A percentile compares a stretch with the other conserved stretches of the same genome.
Evolutionary conservation across 2,888 invertebrate genomes (phyloP).

Genomic region (Protophormia terraenovae): DNA sequence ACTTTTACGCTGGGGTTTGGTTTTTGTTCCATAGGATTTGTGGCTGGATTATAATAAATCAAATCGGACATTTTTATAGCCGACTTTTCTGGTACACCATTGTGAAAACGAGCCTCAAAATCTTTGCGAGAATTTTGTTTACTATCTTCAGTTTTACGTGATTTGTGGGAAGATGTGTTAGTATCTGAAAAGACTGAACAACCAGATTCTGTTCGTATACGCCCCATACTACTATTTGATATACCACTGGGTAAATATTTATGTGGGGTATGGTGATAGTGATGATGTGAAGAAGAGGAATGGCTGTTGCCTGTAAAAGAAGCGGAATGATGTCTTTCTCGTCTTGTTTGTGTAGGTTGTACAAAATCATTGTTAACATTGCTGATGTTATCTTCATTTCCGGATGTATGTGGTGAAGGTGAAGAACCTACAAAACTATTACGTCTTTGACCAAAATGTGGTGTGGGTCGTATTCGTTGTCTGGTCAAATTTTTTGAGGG

Average conservation of each 20-base stretch:
- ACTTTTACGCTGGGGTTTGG: conserved; percentile 66
- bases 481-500: conserved; percentile 85
- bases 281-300: conserved; percentile 27
- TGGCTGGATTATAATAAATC: conserved; percentile 93
- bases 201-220: conserved; percentile 80
- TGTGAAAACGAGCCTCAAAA: conserved; percentile 76
- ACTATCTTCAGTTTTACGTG: conserved; percentile 82
- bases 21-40: conserved; percentile 87
- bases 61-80: conserved; percentile 94
- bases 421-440: conserved; percentile 85
- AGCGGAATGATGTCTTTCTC: conserved; percentile 76
- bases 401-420: conserved; percentile 72
- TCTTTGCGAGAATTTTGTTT: conserved; percentile 79
- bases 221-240: conserved; percentile 73
- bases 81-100: conserved; percentile 84
- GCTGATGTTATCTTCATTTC: conserved; percentile 50
- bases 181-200: conserved; percentile 79
- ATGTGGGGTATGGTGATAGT: conserved; percentile 71
- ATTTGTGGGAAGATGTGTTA: conserved; percentile 70
- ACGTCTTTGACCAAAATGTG: conserved; percentile 85
- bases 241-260: conserved; percentile 75
- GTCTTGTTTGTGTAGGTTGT: conserved; percentile 71
- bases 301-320: conserved; percentile 65
- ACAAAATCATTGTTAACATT: conserved; percentile 66
- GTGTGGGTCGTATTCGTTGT: conserved; percentile 86